These are phyloP conservation scores for Catharus minimus DNA, from an alignment of 2,113 vertebrate genomes.

Conservation along the genomic window DNA sequence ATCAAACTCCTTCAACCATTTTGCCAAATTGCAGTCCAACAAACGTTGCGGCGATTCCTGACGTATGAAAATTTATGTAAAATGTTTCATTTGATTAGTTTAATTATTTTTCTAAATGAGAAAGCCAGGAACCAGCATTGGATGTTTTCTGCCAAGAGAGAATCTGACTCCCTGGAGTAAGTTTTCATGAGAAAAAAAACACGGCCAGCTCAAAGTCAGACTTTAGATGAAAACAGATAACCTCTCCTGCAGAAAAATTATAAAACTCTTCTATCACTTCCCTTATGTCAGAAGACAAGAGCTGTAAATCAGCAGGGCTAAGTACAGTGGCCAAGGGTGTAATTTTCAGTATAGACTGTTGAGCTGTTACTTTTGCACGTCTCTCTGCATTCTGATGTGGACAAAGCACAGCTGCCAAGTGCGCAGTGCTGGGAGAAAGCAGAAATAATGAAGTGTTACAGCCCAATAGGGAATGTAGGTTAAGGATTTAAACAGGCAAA, in stretches of 20 bases:
- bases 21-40: not conserved
- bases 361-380: not conserved
- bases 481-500: constrained; percentile 36
- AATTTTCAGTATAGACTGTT: not conserved
- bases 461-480: not conserved
- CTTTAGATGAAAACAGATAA: not conserved
- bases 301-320: not conserved
- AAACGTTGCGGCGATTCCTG: not conserved
- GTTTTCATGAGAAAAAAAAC: not conserved
- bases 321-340: not conserved
- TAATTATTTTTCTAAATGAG: not conserved
- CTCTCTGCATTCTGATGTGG: not conserved
- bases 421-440: not conserved
- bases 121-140: not conserved
- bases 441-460: constrained; percentile 51
- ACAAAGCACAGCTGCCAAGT: constrained; percentile 16
- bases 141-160: not conserved
- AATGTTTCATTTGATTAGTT: not conserved
- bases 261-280: not conserved
- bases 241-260: not conserved
- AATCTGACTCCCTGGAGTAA: not conserved
- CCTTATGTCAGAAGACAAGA: not conserved
- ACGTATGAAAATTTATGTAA: not conserved
- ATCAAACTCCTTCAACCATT: not conserved
- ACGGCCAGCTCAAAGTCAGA: not conserved